Evolutionary conservation across 2,888 invertebrate genomes (phyloP), one percentile per base, ranked within the genome.

Genomic region (Acanthosoma haemorrhoidale): DNA sequence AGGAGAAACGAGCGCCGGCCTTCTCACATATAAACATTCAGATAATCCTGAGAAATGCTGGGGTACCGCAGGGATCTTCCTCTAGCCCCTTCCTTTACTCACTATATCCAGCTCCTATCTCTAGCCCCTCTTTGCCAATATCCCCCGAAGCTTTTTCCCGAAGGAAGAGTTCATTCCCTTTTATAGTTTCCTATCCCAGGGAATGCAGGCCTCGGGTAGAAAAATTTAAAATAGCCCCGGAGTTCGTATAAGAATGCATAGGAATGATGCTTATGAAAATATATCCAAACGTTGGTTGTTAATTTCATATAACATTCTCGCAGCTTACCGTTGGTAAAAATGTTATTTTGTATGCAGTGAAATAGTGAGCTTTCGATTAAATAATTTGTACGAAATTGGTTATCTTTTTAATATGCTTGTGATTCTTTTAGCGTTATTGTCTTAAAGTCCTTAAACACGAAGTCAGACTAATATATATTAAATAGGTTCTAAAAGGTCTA

Each of bases 1-100:
- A 51, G 51, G 51, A 51, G 21, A 51, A 51, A 51, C 51, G 51
- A 51, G 51, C n/a, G 13, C 51, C 25, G 13, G 25, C 51, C 25
- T 18, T 51, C 51, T 25, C 51, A 51, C 29, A n/a, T n/a, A 51
- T 51, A 51, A 51, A 51, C 51, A 51, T 51, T 51, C 51, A 51
- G 51, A 51, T 51, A 51, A 51, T 51, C 51, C 51, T 51, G 51
- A 51, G 51, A 51, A 51, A 51, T 51, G 51, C 51, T n/a, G 51
- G 51, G 51, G 51, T 51, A 51, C 29, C 51, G 51, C 51, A 51
- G 51, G 51, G 51, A 51, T 51, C 21, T 25, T 21, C 51, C 51
- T 25, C 25, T 51, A 51, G 51, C n/a, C 51, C 51, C 25, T 51
- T 51, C 25, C 51, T 51, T n/a, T 51, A 51, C 51, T 51, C 51